Evolutionary conservation across 2,888 invertebrate genomes (phyloP).

Genomic region (Epirrhoe tristata): DNA sequence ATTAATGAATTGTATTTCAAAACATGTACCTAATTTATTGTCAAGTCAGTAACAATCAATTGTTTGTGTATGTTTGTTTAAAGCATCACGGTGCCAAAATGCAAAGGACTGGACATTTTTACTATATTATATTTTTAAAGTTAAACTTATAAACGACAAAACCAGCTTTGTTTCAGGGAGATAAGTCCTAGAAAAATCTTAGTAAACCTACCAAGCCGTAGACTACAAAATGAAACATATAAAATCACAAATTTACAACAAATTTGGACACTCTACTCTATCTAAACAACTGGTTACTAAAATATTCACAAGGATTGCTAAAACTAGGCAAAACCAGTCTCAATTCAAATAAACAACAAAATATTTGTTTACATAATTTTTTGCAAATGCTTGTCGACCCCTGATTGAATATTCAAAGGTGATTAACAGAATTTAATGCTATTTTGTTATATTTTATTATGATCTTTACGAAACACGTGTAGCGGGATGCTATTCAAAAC

Average conservation of each 20-base stretch:
- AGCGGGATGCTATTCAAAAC: constrained; percentile 12
- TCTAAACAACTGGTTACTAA: constrained; percentile 26
- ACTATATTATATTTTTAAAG: too few relatives aligned
- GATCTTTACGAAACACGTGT: constrained; percentile 1
- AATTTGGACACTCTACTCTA: constrained; percentile 33
- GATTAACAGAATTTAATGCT: constrained; percentile 1
- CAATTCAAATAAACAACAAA: constrained; percentile 12
- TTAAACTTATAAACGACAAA: too few relatives aligned
- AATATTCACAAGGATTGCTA: constrained; percentile 48
- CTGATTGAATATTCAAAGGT: constrained; percentile 16
- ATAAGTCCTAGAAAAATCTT: too few relatives aligned
- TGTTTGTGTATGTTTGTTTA: background rate
- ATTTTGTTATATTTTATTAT: background rate
- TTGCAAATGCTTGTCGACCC: constrained; percentile 6
- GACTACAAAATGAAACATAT: too few relatives aligned
- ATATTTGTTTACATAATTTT: constrained; percentile 9
- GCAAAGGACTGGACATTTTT: too few relatives aligned
- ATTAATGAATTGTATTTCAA: background rate
- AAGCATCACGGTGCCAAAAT: too few relatives aligned
- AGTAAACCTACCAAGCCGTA: too few relatives aligned
- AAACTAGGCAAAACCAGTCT: constrained; percentile 45
- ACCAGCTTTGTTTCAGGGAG: too few relatives aligned
- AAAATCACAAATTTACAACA: too few relatives aligned
- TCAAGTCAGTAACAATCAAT: background rate
- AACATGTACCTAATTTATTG: background rate